Evolutionary conservation across 2,797 vertebrate genomes (phyloP), one percentile per base, ranked within the genome.

Genomic region (Lithobates pipiens): DNA sequence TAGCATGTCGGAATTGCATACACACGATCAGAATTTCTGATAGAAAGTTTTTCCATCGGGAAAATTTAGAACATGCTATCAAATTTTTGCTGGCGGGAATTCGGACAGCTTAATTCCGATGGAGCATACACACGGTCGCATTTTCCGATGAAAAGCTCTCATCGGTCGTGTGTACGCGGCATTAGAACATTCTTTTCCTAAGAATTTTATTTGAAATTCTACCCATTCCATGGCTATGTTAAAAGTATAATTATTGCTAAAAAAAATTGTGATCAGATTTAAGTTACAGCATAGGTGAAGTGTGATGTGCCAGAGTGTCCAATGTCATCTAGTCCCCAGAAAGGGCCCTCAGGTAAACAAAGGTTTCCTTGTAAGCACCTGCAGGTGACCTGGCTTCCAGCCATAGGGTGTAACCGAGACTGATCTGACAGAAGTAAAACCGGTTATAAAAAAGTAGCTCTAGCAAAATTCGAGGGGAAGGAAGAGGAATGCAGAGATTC

Each of bases 341-440:
- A 18, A 75, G 74, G 85, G 73, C 72, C 85, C 79, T 71, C 50
- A 71, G 77, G 79, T 72, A 77, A 25, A 86, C 79, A 86, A 82
- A 77, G 85, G 67, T 65, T 68, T 83, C 44, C 68, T 86, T 82
- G 80, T 82, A 39, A 83, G 68, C n/a, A 77, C 68, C 68, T 42
- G 50, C 80, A 86, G 80, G 80, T 86, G 74, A 82, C 75, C 80
- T 86, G 85, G 85, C 74, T 54, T 69, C 15, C 42, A 78, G 85
- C 85, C 85, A 86, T 10, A 39, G 80, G 85, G 85, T 83, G 85
- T 82, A 83, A 82, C 85, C 76, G 68, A 86, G 85, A 86, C 67
- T 46, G 6, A 75, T 74, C 76, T 39, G 50, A 67, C 70, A 80
- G 77, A 61, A 80, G 83, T 68, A 36, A 86, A 86, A 86, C 85